Evolutionary conservation across 2,797 vertebrate species (phyloP), one percentile per base, ranked within the genome.

Genomic region (Sphaeramia orbicularis): DNA sequence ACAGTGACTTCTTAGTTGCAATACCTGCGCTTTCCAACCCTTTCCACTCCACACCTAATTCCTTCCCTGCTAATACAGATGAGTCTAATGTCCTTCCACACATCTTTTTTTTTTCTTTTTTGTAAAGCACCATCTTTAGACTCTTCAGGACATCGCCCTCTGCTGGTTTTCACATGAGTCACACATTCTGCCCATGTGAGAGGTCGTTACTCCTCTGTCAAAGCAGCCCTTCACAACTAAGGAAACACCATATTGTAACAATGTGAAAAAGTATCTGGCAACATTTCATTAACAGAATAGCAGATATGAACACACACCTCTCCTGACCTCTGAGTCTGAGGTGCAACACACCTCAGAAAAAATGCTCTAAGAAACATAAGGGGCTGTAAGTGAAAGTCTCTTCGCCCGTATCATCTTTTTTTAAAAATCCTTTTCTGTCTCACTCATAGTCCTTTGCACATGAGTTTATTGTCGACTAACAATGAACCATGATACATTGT

Each of bases 291-390:
- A 52, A 45, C 49, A 71, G 60, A 78, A 72, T 59, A 77, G 86
- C 78, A 81, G 78, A 73, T 76, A 86, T 72, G 43, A 78, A 67
- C 78, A 70, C 71, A 71, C 52, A 49, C 65, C 77, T 87, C 64
- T 4, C 38, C 16, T 65, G 24, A 66, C 71, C 61, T 80, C 62
- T 15, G 71, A 87, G 71, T 80, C 62, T 18, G 71, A 87, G 71
- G 65, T 38, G 56, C 16, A 35, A 45, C 2, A 24, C 40, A 44
- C 69, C 71, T 63, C 60, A 37, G 55, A 62, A 51, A 58, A 66
- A 75, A 65, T 54, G 47, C 73, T 70, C 63, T 43, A 4, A 42
- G 32, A 67, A 58, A 52, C 24, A 74, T 11, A 27, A 48, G 49
- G 62, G 65, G 38, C 77, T 70, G 16, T 7, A 21, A 36, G 51